Conservation (phyloP, 2,797 vertebrate genomes). For the Oreochromis grahami region DNA sequence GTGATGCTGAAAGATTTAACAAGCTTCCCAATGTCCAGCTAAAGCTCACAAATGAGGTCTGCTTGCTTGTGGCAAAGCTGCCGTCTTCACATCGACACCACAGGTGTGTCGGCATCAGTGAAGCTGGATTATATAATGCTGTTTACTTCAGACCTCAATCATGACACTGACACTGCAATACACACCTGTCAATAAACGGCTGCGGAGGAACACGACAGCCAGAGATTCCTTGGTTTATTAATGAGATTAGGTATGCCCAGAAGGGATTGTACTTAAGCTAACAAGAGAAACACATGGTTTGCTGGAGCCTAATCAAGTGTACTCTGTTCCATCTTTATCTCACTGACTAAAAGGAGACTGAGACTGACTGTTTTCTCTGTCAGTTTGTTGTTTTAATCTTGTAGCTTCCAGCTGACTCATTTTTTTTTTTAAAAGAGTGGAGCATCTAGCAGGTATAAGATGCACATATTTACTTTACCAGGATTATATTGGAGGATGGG, state of each 20-base stretch:
- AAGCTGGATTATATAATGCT: neutral
- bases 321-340: constrained; percentile 9
- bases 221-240: neutral
- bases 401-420: neutral
- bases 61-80: neutral
- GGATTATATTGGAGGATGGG: neutral
- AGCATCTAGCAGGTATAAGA: neutral
- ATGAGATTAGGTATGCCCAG: neutral
- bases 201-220: neutral
- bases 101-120: neutral
- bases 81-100: neutral
- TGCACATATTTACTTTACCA: neutral
- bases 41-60: neutral
- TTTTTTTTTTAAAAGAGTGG: neutral
- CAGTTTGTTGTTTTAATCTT: neutral
- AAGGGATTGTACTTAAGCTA: neutral
- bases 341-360: neutral
- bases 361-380: neutral
- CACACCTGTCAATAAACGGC: neutral
- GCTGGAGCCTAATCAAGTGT: constrained; percentile 16
- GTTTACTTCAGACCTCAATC: neutral
- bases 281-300: neutral
- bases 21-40: neutral
- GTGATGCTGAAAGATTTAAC: neutral
- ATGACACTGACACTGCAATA: neutral